Evolutionary conservation across 1,140 invertebrate species (phyloP), one percentile per base, ranked within the genome.

Genomic region (Trichonephila clavipes): DNA sequence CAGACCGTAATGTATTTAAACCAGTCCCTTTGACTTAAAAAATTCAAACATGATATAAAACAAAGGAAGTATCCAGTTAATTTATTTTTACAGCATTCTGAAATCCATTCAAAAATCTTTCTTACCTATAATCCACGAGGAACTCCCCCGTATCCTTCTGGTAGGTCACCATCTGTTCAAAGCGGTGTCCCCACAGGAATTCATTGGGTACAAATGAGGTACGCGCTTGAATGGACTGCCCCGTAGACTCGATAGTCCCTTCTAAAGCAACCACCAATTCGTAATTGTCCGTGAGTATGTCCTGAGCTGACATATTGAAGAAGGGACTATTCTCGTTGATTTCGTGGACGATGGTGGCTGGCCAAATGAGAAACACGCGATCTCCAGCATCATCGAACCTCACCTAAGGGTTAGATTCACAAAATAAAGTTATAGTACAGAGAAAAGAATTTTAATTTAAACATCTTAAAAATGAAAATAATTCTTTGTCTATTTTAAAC

Each of bases 211-310:
- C 96, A 95, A 99, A 99, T 94, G 98, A 99, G 1, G 98, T 98
- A 18, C 98, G 96, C 0, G 95, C 94, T 82, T 95, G 95, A 14
- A 95, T 92, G 28, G 94, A 62, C 44, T 94, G 92, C 6, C 90
- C 94, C 5, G 93, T 94, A 10, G 93, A 95, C 66, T 94, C 94
- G 24, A 94, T 94, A 19, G 94, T 95, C 7, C 94, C 94, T 51
- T 94, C 99, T 19, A 99, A 96, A 91, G 99, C 98, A 2, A 99
- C 98, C 8, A 99, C 98, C 72, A 99, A 98, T 96, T 99, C 99
- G 95, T 99, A 99, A 92, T 98, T 97, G 92, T 99, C 98, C 94
- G 97, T 97, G 6, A 98, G 96, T 95, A 99, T 97, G 95, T 99
- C 98, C 10, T 98, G 97, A 0, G 98, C 98, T 0, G 98, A 98